Base-by-base conservation (phyloP, 2,797 vertebrate genomes). In the Liparis tanakae region DNA sequence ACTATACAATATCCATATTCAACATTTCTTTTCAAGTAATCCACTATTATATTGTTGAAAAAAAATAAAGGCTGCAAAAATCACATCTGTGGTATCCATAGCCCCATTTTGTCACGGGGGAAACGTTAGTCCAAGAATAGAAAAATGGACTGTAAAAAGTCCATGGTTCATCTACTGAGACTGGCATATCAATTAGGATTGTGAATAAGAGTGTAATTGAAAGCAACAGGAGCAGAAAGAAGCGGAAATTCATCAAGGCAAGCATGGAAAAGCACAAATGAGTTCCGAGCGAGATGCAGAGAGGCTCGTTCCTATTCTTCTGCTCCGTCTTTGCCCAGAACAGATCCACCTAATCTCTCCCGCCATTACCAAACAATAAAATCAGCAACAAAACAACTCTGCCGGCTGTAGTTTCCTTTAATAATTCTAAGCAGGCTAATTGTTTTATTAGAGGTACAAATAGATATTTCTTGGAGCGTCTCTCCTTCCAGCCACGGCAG, bases 241-340 rank as follows among this genome's bases (percentile, higher is more conserved):
- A 92, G 82, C 86, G 92, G 93, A 94, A 94, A 95, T 94, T 93
- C 92, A 94, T 93, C 92, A 91, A 93, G 94, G 94, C 94, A 95
- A 93, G 92, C 94, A 94, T 94, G 93, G 92, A 93, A 90, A 91
- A 85, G 90, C 89, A 87, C 90, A 94, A 94, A 94, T 93, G 93
- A 94, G 93, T 86, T 92, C 86, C 62, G 75, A 88, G 88, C 72
- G 69, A 91, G 86, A 91, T 84, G 71, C 74, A 55, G 79, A 72
- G 85, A 83, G 85, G 78, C 82, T 78, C 80, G 59, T 82, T 82
- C 78, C 75, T 50, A 51, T 87, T 90, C 85, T 72, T 76, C 81
- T 81, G 78, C 85, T 81, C 70, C 63, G 65, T 80, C 76, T 87
- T 72, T 74, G 75, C 80, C 84, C 82, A 81, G 80, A 89, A 89